Evolutionary conservation across 2,113 vertebrate genomes (phyloP), one percentile per base, ranked within the genome.

Genomic region (Arvicanthis niloticus): DNA sequence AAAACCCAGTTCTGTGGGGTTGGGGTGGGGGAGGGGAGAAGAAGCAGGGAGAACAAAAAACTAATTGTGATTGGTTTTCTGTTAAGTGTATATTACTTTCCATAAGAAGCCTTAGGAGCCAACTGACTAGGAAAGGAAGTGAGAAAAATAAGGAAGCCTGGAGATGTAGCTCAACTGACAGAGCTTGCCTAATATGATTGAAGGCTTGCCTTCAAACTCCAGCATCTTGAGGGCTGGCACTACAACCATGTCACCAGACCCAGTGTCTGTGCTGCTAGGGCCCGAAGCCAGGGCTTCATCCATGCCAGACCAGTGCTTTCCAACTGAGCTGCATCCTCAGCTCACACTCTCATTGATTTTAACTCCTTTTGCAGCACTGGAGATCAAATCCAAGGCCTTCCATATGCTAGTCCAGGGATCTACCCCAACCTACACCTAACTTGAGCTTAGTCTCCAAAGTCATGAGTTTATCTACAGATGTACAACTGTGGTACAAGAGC

Each of bases 11-110:
- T 5, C 16, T 8, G 48, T 15, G 26, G 17, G 29, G 6, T 2
- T 7, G 48, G 48, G 48, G 48, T 51, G 48, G 48, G 48, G 48
- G 48, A 51, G 48, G 21, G 19, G 24, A 5, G 4, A 3, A 15
- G 26, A 67, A 67, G 26, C 65, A 17, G 45, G 48, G 31, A 21
- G 2, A 31, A 51, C 31, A 48, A 76, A 77, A 26, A 29, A 42
- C 75, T 29, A 31, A 48, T 22, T 51, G 45, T 51, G 42, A 51
- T 16, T 78, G 9, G 51, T n/a, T 40, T 42, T 87, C 51, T 95
- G 88, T 56, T 78, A 89, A 88, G 31, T 78, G 13, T 45, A 26
- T 48, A 48, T 93, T 70, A 88, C 31, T 82, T 91, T 92, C 56
- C 24, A 7, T 73, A 68, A 72, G 22, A 34, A 22, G 4, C 19